These are phyloP conservation scores for Rhinogobius similis DNA, from an alignment of 2,113 vertebrate genomes.

Conservation along the genomic window DNA sequence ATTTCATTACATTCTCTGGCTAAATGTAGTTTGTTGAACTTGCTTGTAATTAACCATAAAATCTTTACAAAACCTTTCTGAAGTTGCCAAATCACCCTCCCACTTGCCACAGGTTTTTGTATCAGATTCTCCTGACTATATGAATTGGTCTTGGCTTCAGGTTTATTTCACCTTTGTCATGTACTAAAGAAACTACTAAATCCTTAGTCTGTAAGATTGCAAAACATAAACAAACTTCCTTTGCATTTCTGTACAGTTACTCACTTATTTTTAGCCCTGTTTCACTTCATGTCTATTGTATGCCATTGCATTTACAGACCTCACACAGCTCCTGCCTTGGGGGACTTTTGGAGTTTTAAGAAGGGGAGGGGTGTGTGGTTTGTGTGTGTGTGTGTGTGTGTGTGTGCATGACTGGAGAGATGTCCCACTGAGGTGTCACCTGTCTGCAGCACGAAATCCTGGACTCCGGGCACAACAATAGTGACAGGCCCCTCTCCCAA, in stretches of 20 bases:
- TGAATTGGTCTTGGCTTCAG: too few species aligned
- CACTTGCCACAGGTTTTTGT: too few species aligned
- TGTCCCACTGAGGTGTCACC: conserved; percentile 90
- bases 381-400: conserved; percentile 31
- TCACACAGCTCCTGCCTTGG: conserved; percentile 41
- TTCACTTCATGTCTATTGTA: conserved; percentile 22
- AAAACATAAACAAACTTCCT: neutral
- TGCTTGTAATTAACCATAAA: too few species aligned
- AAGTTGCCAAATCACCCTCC: too few species aligned
- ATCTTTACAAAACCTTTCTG: too few species aligned
- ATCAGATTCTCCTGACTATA: too few species aligned
- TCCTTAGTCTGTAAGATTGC: neutral
- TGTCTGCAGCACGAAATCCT: conserved; percentile 87
- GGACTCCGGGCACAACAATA: conserved; percentile 84
- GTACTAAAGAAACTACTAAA: neutral
- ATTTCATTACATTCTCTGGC: too few species aligned
- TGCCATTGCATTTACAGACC: conserved; percentile 46
- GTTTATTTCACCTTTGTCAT: too few species aligned
- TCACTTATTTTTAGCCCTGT: neutral
- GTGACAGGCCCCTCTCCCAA: conserved; percentile 92
- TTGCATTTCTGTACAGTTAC: neutral
- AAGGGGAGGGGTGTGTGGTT: neutral
- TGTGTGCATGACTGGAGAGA: conserved; percentile 73
- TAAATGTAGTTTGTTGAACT: too few species aligned
- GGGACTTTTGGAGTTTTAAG: conserved; percentile 28